Evolutionary conservation across 1,140 invertebrate genomes (phyloP).

Genomic region (Diprion similis): DNA sequence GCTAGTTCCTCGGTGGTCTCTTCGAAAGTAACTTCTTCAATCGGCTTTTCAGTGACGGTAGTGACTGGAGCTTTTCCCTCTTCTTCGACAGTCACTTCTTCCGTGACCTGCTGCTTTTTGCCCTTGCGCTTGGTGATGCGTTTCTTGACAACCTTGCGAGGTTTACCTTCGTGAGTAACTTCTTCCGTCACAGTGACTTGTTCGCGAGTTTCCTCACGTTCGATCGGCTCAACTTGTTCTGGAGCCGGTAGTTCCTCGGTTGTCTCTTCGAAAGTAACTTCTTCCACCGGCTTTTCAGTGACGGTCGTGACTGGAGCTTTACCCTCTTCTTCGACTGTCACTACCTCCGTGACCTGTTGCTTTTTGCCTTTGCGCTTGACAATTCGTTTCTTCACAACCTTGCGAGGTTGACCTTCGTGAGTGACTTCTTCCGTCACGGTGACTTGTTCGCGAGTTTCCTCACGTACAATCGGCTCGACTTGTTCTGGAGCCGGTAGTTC

Average conservation of each 20-base stretch:
- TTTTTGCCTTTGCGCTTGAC: constrained; percentile 29
- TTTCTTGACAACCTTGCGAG: constrained; percentile 36
- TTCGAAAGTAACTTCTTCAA: constrained; percentile 34
- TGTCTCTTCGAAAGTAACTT: constrained; percentile 22
- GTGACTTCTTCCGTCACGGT: constrained; percentile 6
- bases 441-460: constrained; percentile 14
- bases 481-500: not conserved
- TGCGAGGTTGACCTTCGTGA: constrained; percentile 12
- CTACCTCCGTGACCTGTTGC: constrained; percentile 20
- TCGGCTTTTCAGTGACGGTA: constrained; percentile 34
- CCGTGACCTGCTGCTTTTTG: constrained; percentile 47
- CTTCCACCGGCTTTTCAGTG: constrained; percentile 25
- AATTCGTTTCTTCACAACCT: constrained; percentile 16
- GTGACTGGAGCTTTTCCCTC: constrained; percentile 47
- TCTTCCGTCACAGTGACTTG: not conserved
- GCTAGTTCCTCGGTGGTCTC: constrained; percentile 16
- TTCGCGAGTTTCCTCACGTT: constrained; percentile 9
- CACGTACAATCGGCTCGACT: not conserved
- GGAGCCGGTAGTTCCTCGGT: not conserved
- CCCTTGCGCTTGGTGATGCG: constrained; percentile 51
- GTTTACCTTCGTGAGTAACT: constrained; percentile 8
- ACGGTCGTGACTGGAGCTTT: constrained; percentile 27
- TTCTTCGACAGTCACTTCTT: constrained; percentile 52
- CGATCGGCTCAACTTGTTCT: not conserved
- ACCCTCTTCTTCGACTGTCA: constrained; percentile 23